Percentiles rank a stretch among this genome's conserved stretches.
These are phyloP conservation scores for Brenthis ino DNA, from an alignment of 2,888 invertebrate genomes.

Conservation along the genomic window DNA sequence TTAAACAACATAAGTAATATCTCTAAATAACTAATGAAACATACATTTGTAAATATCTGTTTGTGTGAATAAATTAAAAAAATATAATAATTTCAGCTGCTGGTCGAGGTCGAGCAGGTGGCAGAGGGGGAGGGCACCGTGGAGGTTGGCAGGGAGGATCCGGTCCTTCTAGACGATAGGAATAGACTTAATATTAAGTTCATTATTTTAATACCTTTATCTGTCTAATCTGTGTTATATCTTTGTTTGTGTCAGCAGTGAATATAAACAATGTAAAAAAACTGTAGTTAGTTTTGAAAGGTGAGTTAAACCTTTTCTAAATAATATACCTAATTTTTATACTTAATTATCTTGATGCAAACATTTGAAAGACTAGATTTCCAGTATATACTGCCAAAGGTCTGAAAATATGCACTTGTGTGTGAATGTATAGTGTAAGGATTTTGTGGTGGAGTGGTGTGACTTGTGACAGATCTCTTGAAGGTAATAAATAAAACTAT, in stretches of 20 bases:
- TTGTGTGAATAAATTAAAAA: too few species aligned
- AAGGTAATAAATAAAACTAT: slow-evolving; percentile 3
- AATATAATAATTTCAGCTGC: slow-evolving; percentile 70
- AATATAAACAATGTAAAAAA: background rate
- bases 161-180: slow-evolving; percentile 69
- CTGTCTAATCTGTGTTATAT: slow-evolving; percentile 5
- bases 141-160: slow-evolving; percentile 87
- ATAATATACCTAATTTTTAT: too few species aligned
- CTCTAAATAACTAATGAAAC: too few species aligned
- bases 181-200: slow-evolving; percentile 8
- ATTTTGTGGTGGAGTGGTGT: background rate
- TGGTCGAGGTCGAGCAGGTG: slow-evolving; percentile 83
- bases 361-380: background rate
- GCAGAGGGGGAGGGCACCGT: slow-evolving; percentile 74
- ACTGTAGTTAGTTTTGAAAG: too few species aligned
- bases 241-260: background rate
- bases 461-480: background rate
- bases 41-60: too few species aligned
- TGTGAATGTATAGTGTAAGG: slow-evolving; percentile 7
- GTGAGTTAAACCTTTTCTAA: too few species aligned
- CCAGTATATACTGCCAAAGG: background rate
- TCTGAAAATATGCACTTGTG: background rate
- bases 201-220: slow-evolving; percentile 6
- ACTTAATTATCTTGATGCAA: too few species aligned
- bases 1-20: too few species aligned